phyloP scores from a whole-genome alignment of 2,888 invertebrate species.

The Nezara viridula region DNA sequence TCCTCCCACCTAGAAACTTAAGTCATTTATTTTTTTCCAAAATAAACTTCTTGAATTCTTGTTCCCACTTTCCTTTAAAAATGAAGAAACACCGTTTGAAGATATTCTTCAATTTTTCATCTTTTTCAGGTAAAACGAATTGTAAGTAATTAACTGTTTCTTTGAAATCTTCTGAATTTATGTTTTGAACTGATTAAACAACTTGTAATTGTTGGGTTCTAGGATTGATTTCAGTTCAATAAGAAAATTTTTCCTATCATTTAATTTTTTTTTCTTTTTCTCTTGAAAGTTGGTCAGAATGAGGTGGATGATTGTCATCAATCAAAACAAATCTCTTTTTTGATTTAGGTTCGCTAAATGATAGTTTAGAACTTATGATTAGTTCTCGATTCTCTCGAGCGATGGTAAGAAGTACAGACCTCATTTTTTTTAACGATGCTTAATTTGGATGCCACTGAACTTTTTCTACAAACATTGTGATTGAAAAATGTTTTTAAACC shows the following conservation, averaged over 20 bases:
- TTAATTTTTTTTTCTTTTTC: conserved; percentile 53
- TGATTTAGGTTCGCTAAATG: conserved; percentile 47
- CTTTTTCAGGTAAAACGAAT: conserved; percentile 32
- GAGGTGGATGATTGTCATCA: conserved; percentile 30
- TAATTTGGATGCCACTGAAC: background rate
- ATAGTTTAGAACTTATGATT: background rate
- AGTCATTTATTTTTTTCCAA: conserved; percentile 9
- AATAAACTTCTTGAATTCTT: conserved; percentile 42
- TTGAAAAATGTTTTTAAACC: conserved; percentile 29
- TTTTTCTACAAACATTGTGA: too few species aligned
- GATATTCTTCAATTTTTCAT: conserved; percentile 41
- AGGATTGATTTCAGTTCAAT: conserved; percentile 47
- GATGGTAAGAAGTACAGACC: conserved; percentile 2
- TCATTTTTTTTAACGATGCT: background rate
- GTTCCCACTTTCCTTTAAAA: conserved; percentile 53
- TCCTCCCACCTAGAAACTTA: background rate
- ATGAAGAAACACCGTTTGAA: conserved; percentile 50
- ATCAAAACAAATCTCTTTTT: conserved; percentile 33
- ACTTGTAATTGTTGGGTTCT: conserved; percentile 42
- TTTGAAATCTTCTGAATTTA: conserved; percentile 50
- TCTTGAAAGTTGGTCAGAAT: conserved; percentile 38
- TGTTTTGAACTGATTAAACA: conserved; percentile 23
- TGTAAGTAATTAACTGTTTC: conserved; percentile 38
- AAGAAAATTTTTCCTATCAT: conserved; percentile 53
- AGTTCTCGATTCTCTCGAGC: background rate